A percentile compares a stretch with the other conserved stretches of the same genome.
These are phyloP conservation scores for Choloepus hoffmanni DNA, from an alignment of 2,113 vertebrate species.

Conservation along the genomic window DNA sequence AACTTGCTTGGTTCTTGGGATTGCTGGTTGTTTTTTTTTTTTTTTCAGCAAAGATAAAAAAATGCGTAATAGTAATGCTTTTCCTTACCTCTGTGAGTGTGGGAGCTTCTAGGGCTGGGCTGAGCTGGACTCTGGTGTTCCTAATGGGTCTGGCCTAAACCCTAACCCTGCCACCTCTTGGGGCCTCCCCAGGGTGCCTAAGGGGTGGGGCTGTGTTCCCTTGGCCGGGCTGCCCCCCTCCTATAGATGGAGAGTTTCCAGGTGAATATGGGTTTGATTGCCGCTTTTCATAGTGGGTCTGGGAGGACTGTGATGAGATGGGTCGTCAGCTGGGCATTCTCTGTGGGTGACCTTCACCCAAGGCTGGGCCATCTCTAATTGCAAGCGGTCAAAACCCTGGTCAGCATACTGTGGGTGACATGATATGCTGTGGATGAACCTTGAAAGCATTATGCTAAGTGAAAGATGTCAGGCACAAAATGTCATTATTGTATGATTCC, in stretches of 20 bases:
- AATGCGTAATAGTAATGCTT: not conserved
- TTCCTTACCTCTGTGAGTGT: not conserved
- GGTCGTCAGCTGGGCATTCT: not conserved
- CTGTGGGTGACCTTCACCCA: not conserved
- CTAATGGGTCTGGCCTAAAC: not conserved
- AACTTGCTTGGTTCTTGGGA: not conserved
- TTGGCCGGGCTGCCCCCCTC: fast-evolving
- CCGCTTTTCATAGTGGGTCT: not conserved
- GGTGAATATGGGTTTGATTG: not conserved
- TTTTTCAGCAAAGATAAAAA: not conserved
- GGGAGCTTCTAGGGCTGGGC: not conserved
- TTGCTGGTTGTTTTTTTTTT: not conserved
- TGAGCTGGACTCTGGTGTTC: not conserved
- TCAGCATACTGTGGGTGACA: not conserved
- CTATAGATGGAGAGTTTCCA: not conserved
- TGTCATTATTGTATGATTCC: not conserved
- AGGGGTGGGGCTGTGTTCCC: not conserved
- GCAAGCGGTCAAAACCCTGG: not conserved
- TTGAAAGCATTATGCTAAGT: not conserved
- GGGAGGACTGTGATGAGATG: not conserved
- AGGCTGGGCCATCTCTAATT: not conserved
- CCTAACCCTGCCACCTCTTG: not conserved
- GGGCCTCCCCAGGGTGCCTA: not conserved
- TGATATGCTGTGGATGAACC: not conserved
- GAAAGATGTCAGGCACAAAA: not conserved